Conservation (phyloP, 2,888 invertebrate species). For the Corbicula japonica region DNA sequence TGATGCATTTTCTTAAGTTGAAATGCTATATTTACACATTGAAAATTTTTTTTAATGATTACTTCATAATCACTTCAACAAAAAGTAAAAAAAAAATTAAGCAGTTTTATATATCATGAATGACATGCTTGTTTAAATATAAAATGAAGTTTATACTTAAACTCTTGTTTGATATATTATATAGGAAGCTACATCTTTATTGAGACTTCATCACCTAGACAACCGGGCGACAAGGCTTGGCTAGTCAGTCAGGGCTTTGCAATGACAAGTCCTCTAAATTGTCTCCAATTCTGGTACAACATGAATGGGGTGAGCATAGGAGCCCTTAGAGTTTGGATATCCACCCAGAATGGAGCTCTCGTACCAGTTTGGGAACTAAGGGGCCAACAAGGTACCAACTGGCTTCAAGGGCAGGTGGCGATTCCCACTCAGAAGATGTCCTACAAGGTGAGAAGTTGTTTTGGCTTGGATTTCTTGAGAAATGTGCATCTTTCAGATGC, state of each 20-base stretch:
- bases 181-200: conserved; percentile 71
- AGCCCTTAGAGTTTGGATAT: conserved; percentile 75
- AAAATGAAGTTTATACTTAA: too few relatives aligned
- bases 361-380: conserved; percentile 75
- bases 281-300: conserved; percentile 83
- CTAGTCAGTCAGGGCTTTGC: conserved; percentile 64
- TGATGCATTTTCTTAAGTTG: too few relatives aligned
- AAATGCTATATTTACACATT: too few relatives aligned
- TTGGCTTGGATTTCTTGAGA: too few relatives aligned
- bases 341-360: conserved; percentile 60
- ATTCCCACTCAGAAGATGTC: conserved; percentile 67
- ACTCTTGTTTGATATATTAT: too few relatives aligned
- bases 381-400: conserved; percentile 67
- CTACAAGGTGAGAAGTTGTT: conserved; percentile 71
- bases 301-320: conserved; percentile 80
- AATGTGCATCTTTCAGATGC: too few relatives aligned
- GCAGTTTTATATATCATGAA: too few relatives aligned
- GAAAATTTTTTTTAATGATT: too few relatives aligned
- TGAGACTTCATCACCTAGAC: conserved; percentile 70
- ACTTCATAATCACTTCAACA: too few relatives aligned
- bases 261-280: conserved; percentile 49
- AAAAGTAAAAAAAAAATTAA: too few relatives aligned
- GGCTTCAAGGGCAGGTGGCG: conserved; percentile 71
- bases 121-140: too few relatives aligned
- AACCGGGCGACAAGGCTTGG: conserved; percentile 74